These are phyloP conservation scores for Morus bassanus DNA, from an alignment of 2,797 vertebrate species.

Conservation along the genomic window DNA sequence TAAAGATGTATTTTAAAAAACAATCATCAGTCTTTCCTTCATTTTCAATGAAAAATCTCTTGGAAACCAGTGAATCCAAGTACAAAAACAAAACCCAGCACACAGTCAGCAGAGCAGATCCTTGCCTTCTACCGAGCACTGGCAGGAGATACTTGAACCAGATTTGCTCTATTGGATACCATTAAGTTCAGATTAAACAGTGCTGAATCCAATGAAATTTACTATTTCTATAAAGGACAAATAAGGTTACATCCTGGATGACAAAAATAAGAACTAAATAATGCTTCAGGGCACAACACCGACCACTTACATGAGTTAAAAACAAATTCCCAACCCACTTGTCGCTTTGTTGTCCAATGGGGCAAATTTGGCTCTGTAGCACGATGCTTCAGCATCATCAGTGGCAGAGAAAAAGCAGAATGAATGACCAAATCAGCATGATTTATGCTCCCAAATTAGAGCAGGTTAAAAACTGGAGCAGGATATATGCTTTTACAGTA, in stretches of 20 bases:
- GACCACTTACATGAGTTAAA: neutral
- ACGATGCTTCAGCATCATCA: neutral
- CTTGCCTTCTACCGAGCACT: neutral
- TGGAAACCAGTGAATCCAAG: neutral
- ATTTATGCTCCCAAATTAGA: neutral
- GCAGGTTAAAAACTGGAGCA: neutral
- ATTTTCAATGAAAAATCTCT: neutral
- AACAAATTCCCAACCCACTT: neutral
- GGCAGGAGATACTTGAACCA: neutral
- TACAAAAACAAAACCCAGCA: neutral
- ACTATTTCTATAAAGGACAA: neutral
- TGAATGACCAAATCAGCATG: neutral
- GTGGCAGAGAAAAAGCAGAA: neutral
- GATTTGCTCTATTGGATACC: neutral
- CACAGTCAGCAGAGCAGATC: neutral
- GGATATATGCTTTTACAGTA: neutral
- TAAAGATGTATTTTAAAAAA: neutral
- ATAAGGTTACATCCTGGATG: neutral
- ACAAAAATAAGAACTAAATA: conserved; percentile 18
- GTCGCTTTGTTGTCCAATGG: neutral
- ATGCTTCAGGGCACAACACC: neutral
- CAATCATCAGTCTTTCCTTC: neutral
- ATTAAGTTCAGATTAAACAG: neutral
- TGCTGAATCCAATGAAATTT: conserved; percentile 29
- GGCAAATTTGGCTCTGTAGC: neutral